These are phyloP conservation scores for Leptinotarsa lineolata DNA, from an alignment of 1,140 invertebrate species.

Conservation along the genomic window DNA sequence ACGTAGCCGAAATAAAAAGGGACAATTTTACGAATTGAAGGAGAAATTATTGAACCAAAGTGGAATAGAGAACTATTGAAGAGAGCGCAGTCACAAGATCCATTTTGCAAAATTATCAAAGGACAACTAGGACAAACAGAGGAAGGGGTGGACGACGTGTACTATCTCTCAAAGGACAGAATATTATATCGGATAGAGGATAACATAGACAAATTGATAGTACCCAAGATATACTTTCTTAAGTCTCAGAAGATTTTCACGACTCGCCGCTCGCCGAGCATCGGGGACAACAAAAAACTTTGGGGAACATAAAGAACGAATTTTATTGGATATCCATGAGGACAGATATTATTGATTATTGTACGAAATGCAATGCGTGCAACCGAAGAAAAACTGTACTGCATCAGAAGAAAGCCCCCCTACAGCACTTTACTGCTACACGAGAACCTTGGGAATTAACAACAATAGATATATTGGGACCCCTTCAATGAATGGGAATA, in stretches of 20 bases:
- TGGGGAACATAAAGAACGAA: background rate
- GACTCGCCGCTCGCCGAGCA: too few species aligned
- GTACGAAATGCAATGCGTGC: conserved; percentile 15
- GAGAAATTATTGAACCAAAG: background rate
- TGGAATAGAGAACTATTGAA: conserved; percentile 3
- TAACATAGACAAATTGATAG: too few species aligned
- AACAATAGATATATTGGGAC: conserved; percentile 22
- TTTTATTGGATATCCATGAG: background rate
- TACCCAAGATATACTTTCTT: too few species aligned
- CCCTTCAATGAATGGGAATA: conserved; percentile 13
- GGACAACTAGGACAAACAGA: too few species aligned
- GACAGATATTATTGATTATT: too few species aligned
- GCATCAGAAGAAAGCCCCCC: conserved; percentile 21
- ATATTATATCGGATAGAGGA: conserved; percentile 3
- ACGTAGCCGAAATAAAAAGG: background rate
- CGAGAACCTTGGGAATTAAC: too few species aligned
- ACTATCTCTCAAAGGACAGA: background rate
- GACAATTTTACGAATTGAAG: background rate
- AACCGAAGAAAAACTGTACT: background rate
- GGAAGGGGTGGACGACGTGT: too few species aligned
- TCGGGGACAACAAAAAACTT: too few species aligned
- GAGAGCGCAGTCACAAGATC: background rate
- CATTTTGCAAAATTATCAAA: too few species aligned
- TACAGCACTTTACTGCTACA: too few species aligned
- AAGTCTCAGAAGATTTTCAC: too few species aligned